Base-by-base conservation (phyloP, 2,113 vertebrate genomes). In the Fregetta grallaria region DNA sequence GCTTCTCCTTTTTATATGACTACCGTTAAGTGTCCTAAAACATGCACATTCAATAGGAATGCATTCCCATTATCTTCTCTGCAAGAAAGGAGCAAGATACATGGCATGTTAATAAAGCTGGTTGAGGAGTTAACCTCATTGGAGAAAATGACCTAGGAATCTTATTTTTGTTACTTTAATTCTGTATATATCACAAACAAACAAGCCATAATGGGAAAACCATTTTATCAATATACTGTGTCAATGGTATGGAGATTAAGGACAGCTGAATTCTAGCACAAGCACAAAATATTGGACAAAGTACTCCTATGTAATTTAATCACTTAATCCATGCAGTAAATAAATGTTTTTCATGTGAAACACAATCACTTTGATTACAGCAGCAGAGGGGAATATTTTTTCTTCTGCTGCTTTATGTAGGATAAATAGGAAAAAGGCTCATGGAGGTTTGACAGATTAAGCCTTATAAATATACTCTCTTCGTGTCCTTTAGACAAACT, bases 321-420 rank as follows among this genome's bases (percentile, higher is more conserved):
- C 87, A 79, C 90, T 94, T 96, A 96, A 96, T 96, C 92, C 91
- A 63, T 34, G 61, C 26, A 87, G 86, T 47, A 93, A 95, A 93
- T 94, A 93, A 93, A 80, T 92, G 63, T 4, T 93, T 94, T 78
- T 93, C 87, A 76, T 95, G 72, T 91, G 61, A 84, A 81, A 74
- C 74, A 68, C 76, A 83, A 63, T 94, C 55, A 75, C 44, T 85
- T 79, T 78, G 88, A 91, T 95, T 92, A 53, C 45, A 59, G 76
- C 11, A 68, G n/a, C 45, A 68, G 30, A 87, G 73, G 68, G 56
- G 80, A 30, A 36, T 72, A 45, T 30, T 63, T 84, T 86, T 94
- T 77, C 52, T 61, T 84, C 58, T 73, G 44, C 32, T 89, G 42
- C 1, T 0, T 87, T 85, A 3, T 52, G 30, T 27, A 73, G 88